Evolutionary conservation across 2,888 invertebrate species (phyloP).

Genomic region (Cenopis cana): DNA sequence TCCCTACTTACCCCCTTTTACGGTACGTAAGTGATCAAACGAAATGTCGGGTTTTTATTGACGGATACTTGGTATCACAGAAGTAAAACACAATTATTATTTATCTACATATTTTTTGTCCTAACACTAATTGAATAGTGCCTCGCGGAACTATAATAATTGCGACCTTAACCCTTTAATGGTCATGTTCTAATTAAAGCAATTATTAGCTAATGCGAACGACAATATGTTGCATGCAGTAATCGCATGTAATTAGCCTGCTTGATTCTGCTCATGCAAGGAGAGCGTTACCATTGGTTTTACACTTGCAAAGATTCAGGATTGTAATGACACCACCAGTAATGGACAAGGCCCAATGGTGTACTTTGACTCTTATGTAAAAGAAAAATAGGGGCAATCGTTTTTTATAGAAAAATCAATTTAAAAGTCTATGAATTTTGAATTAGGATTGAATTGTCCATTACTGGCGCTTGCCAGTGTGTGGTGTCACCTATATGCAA

Average conservation of each 20-base stretch:
- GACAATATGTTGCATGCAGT: slow-evolving; percentile 41
- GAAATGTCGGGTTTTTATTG: not conserved
- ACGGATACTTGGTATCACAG: not conserved
- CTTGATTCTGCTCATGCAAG: slow-evolving; percentile 34
- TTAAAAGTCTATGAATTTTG: no score
- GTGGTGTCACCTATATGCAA: no score
- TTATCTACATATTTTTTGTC: not conserved
- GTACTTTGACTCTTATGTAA: no score
- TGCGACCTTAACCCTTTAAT: slow-evolving; percentile 42
- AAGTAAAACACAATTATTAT: not conserved
- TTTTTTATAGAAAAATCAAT: no score
- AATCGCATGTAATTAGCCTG: slow-evolving; percentile 38
- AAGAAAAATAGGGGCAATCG: no score
- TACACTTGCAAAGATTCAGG: no score
- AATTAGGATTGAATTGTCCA: no score
- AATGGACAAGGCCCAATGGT: no score
- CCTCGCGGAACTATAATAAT: slow-evolving; percentile 32
- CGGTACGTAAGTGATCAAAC: no score
- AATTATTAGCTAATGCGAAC: slow-evolving; percentile 41
- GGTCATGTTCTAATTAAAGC: slow-evolving; percentile 39
- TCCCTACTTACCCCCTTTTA: no score
- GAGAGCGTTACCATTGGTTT: slow-evolving; percentile 21
- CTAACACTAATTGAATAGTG: slow-evolving; percentile 8
- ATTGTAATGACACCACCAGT: no score
- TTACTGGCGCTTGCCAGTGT: no score